Evolutionary conservation across 2,888 invertebrate genomes (phyloP).

Genomic region (Psococerastis gibbosa): DNA sequence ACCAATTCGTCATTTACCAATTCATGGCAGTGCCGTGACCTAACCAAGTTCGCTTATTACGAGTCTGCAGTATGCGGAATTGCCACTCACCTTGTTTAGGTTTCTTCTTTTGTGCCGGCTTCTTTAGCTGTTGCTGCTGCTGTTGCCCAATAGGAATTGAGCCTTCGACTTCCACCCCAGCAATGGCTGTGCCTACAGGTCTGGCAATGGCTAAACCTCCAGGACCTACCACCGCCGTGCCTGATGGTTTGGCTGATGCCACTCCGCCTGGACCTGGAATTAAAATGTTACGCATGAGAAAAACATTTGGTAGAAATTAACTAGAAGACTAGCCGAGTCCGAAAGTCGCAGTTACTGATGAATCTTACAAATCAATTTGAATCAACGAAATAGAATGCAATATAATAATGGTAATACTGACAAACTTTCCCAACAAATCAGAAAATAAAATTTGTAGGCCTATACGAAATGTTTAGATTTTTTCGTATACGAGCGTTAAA

Average conservation of each 20-base stretch:
- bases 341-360: too few species aligned
- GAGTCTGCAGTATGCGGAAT: too few species aligned
- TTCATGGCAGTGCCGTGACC: too few species aligned
- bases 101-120: slow-evolving; percentile 6
- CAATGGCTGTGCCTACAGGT: slow-evolving; percentile 54
- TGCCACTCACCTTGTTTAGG: slow-evolving; percentile 7
- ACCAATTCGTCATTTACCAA: too few species aligned
- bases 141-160: slow-evolving; percentile 4
- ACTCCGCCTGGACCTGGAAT: slow-evolving; percentile 45
- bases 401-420: too few species aligned
- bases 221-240: slow-evolving; percentile 47
- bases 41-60: too few species aligned
- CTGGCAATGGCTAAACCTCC: slow-evolving; percentile 49
- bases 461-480: too few species aligned
- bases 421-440: too few species aligned
- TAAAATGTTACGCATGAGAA: slow-evolving; percentile 38
- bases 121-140: background rate
- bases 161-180: slow-evolving; percentile 32
- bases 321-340: too few species aligned
- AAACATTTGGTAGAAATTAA: slow-evolving; percentile 10
- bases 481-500: background rate
- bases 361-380: too few species aligned
- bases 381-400: too few species aligned
- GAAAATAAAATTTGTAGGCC: too few species aligned
- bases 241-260: slow-evolving; percentile 50